Conservation (phyloP, 2,113 vertebrate species). For the Martes martes region DNA sequence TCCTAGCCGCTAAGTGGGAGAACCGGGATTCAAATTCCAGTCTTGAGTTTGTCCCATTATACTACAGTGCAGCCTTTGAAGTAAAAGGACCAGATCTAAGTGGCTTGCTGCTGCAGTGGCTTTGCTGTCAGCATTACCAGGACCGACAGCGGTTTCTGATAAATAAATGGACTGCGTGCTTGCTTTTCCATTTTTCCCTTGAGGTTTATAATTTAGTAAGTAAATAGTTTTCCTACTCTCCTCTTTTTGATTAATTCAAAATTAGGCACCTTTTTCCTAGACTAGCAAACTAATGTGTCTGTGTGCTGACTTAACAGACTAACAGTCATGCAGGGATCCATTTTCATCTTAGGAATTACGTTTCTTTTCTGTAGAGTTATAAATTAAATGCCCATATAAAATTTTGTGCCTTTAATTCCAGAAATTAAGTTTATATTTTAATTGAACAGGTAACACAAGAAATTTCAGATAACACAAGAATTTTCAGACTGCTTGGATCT, state of each 20-base stretch:
- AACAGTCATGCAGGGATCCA: neutral
- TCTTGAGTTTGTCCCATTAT: neutral
- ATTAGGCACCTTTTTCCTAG: neutral
- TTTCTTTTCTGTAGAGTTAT: neutral
- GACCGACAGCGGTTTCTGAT: neutral
- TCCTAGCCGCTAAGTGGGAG: neutral
- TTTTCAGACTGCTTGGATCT: conserved; percentile 97
- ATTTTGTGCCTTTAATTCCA: conserved; percentile 42
- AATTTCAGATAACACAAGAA: conserved; percentile 97
- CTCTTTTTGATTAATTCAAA: conserved; percentile 5
- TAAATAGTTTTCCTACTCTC: neutral
- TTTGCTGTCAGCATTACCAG: neutral
- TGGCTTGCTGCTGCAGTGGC: neutral
- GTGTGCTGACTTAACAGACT: neutral
- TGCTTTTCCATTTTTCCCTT: conserved; percentile 21
- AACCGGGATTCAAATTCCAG: neutral
- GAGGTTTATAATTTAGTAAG: conserved; percentile 1
- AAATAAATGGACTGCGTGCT: neutral
- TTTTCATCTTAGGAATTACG: neutral
- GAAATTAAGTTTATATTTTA: conserved; percentile 59
- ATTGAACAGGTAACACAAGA: conserved; percentile 94
- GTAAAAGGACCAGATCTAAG: neutral
- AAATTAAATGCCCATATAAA: neutral
- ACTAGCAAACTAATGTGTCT: neutral
- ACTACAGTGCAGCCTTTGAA: neutral